phyloP scores from a whole-genome alignment of 2,113 vertebrate genomes.

The Polyodon spathula region DNA sequence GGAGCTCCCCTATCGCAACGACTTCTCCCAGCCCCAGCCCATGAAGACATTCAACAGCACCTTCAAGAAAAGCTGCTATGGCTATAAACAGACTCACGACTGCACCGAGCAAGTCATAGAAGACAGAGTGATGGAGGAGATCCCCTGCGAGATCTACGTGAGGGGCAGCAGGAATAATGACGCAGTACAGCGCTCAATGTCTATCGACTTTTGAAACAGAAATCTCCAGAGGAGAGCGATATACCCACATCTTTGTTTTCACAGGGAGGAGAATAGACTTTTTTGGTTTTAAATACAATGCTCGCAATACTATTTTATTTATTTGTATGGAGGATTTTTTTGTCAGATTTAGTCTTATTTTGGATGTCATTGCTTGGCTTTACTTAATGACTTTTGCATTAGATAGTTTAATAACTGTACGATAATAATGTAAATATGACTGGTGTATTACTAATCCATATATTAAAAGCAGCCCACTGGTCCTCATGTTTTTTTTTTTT shows the following conservation, averaged over 20 bases:
- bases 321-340: constrained; percentile 41
- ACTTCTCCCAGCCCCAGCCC: constrained; percentile 92
- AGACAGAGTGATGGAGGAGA: constrained; percentile 90
- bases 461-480: too few relatives aligned
- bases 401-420: constrained; percentile 26
- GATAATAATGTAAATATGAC: constrained; percentile 16
- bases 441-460: constrained; percentile 3
- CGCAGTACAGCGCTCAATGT: constrained; percentile 80
- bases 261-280: too few relatives aligned
- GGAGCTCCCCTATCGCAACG: constrained; percentile 92
- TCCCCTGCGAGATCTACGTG: constrained; percentile 89
- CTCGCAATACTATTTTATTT: constrained; percentile 27
- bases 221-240: not conserved
- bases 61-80: constrained; percentile 94
- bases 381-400: constrained; percentile 38
- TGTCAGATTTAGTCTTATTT: constrained; percentile 41
- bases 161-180: constrained; percentile 62
- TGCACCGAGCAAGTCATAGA: constrained; percentile 88
- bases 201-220: constrained; percentile 86
- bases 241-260: not conserved
- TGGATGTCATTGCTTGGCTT: constrained; percentile 46
- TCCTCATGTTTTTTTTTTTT: too few relatives aligned
- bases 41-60: constrained; percentile 98
- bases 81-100: constrained; percentile 88
- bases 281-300: not conserved